Conservation (phyloP, 2,113 vertebrate genomes). For the Gasterosteus aculeatus region DNA sequence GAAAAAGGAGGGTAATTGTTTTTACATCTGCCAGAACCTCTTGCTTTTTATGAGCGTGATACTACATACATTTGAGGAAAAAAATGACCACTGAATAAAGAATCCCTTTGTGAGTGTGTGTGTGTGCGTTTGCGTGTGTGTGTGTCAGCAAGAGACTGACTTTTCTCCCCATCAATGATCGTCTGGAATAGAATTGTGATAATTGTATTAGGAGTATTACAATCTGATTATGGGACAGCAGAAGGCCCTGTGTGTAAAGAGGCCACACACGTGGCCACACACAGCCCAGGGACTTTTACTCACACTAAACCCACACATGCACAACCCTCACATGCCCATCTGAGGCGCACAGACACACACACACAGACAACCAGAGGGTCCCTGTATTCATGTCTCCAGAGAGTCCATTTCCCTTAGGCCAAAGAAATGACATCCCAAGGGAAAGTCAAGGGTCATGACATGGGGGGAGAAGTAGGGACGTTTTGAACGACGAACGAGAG, state of each 20-base stretch:
- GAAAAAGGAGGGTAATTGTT: slow-evolving; percentile 18
- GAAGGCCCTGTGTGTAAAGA: slow-evolving; percentile 49
- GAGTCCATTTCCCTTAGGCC: slow-evolving; percentile 45
- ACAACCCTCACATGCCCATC: slow-evolving; percentile 18
- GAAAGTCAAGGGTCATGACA: slow-evolving; percentile 49
- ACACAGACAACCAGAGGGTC: slow-evolving; percentile 32
- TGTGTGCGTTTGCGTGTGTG: slow-evolving; percentile 4
- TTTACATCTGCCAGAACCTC: slow-evolving; percentile 18
- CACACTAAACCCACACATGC: slow-evolving; percentile 24
- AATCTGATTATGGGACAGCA: slow-evolving; percentile 65
- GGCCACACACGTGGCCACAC: slow-evolving; percentile 42
- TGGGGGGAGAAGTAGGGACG: neutral
- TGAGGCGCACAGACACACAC: slow-evolving; percentile 15
- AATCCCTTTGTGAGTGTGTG: slow-evolving; percentile 4
- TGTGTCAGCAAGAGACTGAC: neutral
- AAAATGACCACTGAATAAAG: slow-evolving; percentile 17
- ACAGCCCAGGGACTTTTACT: slow-evolving; percentile 30
- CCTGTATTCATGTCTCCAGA: slow-evolving; percentile 40
- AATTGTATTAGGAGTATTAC: slow-evolving; percentile 53
- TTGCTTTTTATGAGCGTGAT: slow-evolving; percentile 1
- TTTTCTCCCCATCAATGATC: slow-evolving; percentile 45
- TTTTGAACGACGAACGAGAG: neutral
- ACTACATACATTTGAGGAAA: slow-evolving; percentile 37
- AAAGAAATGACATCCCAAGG: slow-evolving; percentile 43
- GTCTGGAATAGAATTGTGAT: slow-evolving; percentile 44